Conservation (phyloP, 2,888 invertebrate species). For the Listrodromus nycthemerus region DNA sequence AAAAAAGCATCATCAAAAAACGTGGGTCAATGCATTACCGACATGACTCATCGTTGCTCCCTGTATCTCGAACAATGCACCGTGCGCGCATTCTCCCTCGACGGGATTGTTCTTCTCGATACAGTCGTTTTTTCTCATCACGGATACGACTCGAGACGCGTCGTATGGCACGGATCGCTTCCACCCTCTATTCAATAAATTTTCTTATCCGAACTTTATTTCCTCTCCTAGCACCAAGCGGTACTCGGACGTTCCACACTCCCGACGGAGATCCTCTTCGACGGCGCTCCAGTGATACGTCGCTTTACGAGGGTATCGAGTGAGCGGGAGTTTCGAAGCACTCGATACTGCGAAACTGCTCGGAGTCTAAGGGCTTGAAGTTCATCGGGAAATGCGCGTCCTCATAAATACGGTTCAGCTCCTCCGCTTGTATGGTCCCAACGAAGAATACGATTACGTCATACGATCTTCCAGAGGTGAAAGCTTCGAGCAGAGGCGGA, state of each 20-base stretch:
- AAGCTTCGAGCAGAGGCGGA: background rate
- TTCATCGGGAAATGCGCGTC: background rate
- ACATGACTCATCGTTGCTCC: background rate
- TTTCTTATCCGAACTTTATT: background rate
- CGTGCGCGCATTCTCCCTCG: background rate
- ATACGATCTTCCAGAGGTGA: background rate
- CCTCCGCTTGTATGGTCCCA: background rate
- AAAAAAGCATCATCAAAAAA: background rate
- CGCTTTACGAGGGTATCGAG: conserved; percentile 46
- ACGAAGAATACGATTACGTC: background rate
- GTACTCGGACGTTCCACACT: conserved; percentile 5
- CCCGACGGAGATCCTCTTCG: conserved; percentile 7
- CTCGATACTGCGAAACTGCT: background rate
- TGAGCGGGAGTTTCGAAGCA: background rate
- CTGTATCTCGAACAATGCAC: background rate
- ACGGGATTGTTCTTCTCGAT: background rate
- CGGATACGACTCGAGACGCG: background rate
- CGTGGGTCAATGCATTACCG: background rate
- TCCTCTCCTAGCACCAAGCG: background rate
- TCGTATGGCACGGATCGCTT: background rate
- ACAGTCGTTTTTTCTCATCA: conserved; percentile 5
- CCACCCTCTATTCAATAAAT: background rate
- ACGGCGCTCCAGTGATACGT: conserved; percentile 32
- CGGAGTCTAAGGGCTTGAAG: background rate
- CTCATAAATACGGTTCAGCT: background rate